Evolutionary conservation across 2,888 invertebrate species (phyloP), one percentile per base, ranked within the genome.

Genomic region (Smittia aterrima): DNA sequence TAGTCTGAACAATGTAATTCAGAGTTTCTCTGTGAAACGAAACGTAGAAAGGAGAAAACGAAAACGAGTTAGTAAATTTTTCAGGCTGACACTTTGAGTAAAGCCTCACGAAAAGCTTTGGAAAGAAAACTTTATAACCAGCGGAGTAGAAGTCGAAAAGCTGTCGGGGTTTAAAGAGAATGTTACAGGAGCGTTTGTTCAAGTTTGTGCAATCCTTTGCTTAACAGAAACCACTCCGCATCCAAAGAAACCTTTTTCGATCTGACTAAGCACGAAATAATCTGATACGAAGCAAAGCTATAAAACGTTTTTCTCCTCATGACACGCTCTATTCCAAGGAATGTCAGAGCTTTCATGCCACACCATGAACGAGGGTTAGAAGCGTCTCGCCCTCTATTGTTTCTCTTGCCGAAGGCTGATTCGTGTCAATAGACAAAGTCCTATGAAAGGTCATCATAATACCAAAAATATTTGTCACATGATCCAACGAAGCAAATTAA

Each of bases 61-160:
- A 47, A 47, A 47, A 47, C 53, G 62, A 62, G 62, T 62, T 22
- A 62, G 62, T 62, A 62, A 62, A 62, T 62, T 62, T 62, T 62
- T 62, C 62, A 62, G 13, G 20, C 24, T 62, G 62, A 62, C 62
- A 62, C 62, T 20, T 62, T 22, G n/a, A 11, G 16, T 47, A 47
- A 47, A 13, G 16, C 2, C 18, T 32, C 32, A 32, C 32, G 32
- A 9, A 32, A 32, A 32, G 32, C 32, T 32, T 32, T 32, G 3
- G n/a, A n/a, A n/a, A 32, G 4, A 32, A 9, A 32, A 32, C 32
- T 32, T 32, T 32, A 9, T 32, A 6, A 32, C 32, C 32, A 32
- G 32, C 32, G 32, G 3, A 3, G 32, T 3, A 32, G 32, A 32
- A 32, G 32, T 32, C 32, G 32, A 32, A 32, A 32, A 32, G 32